phyloP scores from a whole-genome alignment of 1,140 invertebrate genomes.

The Mylabris phalerata region DNA sequence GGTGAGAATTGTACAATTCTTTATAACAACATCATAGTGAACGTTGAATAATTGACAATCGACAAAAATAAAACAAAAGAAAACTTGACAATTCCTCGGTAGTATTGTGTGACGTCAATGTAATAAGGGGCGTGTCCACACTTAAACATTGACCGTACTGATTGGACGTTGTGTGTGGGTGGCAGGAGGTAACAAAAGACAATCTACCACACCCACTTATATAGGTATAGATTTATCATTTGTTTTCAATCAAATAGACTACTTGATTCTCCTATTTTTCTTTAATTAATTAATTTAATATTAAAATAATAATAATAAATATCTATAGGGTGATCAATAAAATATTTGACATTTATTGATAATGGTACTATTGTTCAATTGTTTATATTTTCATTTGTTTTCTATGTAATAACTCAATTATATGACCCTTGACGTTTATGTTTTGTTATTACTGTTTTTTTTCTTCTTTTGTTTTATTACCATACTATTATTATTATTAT shows the following conservation, averaged over 20 bases:
- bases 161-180: constrained; percentile 22
- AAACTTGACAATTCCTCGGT: too few species aligned
- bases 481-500: too few species aligned
- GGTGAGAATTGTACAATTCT: too few species aligned
- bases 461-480: neutral
- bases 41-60: too few species aligned
- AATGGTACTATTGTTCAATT: constrained; percentile 8
- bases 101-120: constrained; percentile 17
- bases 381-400: too few species aligned
- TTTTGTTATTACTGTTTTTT: neutral
- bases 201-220: constrained; percentile 12
- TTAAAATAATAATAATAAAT: too few species aligned
- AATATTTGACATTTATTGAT: constrained; percentile 9
- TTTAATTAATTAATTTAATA: too few species aligned
- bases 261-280: too few species aligned
- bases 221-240: neutral
- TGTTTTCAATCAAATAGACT: too few species aligned
- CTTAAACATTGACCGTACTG: neutral
- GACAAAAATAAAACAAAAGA: too few species aligned
- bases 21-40: too few species aligned
- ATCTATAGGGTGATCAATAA: too few species aligned
- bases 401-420: constrained; percentile 13
- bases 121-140: constrained; percentile 16
- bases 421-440: constrained; percentile 7
- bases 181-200: constrained; percentile 14